Evolutionary conservation across 2,888 invertebrate species (phyloP).

Genomic region (Unio delphinus): DNA sequence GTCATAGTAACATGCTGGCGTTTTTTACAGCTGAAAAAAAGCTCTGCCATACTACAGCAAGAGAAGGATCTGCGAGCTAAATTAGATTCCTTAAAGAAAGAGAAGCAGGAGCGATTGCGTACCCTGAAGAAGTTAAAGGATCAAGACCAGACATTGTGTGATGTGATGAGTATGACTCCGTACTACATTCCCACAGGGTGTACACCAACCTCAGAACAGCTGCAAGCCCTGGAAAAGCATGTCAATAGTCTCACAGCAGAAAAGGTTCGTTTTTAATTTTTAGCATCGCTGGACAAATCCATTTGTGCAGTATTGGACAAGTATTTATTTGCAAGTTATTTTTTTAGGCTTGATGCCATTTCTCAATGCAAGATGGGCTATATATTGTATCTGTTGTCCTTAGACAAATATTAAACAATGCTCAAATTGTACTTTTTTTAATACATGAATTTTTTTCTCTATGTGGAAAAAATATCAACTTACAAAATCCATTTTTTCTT

Average conservation of each 20-base stretch:
- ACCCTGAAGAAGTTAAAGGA: constrained; percentile 56
- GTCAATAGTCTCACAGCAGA: constrained; percentile 62
- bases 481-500: too few relatives aligned
- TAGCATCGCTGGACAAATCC: too few relatives aligned
- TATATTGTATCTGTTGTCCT: too few relatives aligned
- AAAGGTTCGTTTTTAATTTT: constrained; percentile 47
- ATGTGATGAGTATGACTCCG: constrained; percentile 60
- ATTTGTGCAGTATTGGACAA: too few relatives aligned
- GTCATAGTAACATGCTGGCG: neutral
- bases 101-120: constrained; percentile 64
- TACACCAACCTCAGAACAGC: constrained; percentile 62
- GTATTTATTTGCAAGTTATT: too few relatives aligned
- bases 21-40: constrained; percentile 40
- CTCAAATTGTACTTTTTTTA: too few relatives aligned
- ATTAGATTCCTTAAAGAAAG: constrained; percentile 55
- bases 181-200: constrained; percentile 66
- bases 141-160: constrained; percentile 65
- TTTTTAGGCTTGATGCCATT: too few relatives aligned
- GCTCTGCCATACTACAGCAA: constrained; percentile 50
- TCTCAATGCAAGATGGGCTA: too few relatives aligned
- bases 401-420: too few relatives aligned
- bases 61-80: constrained; percentile 60
- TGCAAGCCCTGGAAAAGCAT: constrained; percentile 63
- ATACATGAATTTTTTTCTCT: too few relatives aligned
- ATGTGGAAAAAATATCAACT: too few relatives aligned